Base-by-base conservation (phyloP, 2,888 invertebrate species). In the Zygaena filipendulae region DNA sequence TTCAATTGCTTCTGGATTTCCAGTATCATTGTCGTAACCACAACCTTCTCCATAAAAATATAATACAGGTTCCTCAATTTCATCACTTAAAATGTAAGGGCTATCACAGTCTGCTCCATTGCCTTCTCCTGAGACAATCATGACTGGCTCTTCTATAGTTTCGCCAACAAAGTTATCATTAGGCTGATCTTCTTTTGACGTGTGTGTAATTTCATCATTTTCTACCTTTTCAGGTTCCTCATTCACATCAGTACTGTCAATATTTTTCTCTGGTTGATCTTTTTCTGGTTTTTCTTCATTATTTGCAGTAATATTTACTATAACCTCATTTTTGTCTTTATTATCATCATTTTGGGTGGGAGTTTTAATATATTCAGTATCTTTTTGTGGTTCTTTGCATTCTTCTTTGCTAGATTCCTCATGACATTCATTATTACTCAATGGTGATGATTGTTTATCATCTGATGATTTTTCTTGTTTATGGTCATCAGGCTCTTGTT, bases 11-110 rank as follows among this genome's bases (percentile, higher is more conserved):
- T 71, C 75, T 21, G 75, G 84, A 63, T 91, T 92, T 2, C 91
- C 92, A 3, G 89, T 88, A 33, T 87, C 77, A 54, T 89, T 91
- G 13, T 88, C 87, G 11, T 59, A 69, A 3, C 92, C 93, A 43
- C 64, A 82, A 21, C 92, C 93, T 48, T 85, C 85, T 1, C 91
- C 91, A 43, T 75, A 82, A 50, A 92, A 80, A 58, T 82, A 84
- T 70, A 88, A 77, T 0, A 88, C 70, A 1, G 86, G 83, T 63
- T 92, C 93, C 49, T 86, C 86, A 29, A 92, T 87, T 41, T 82
- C 84, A 49, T 91, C 91, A 13, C 90, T 85, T 26, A 89, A 47
- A 32, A 69, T 48, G 45, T 64, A 72, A 34, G 54, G 71, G 32
- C 80, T 81, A 37, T 87, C 83, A 51, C 86, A 87, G 21, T 86